Conservation (phyloP, 2,113 vertebrate species). For the Boulengeromyrus knoepffleri region DNA sequence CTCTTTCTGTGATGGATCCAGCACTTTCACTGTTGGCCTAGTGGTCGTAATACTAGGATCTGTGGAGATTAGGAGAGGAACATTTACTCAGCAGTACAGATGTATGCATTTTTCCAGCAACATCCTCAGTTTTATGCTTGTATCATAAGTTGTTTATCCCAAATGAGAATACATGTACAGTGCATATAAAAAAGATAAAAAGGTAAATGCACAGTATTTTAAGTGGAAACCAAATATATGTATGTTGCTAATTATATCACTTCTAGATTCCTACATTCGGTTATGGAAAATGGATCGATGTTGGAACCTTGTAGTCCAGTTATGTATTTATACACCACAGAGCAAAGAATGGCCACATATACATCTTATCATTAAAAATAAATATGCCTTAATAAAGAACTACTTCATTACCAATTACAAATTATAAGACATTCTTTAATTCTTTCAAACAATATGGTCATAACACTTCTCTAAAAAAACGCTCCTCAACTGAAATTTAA, state of each 20-base stretch:
- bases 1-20: conserved; percentile 61
- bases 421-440: not conserved
- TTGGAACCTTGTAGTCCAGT: not conserved
- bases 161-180: not conserved
- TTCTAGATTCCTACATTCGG: not conserved
- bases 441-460: not conserved
- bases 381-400: not conserved
- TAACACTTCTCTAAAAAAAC: not conserved
- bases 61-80: not conserved
- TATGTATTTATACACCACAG: not conserved
- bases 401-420: not conserved
- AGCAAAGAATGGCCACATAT: not conserved
- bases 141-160: not conserved
- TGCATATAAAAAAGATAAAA: not conserved
- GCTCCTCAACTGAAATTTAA: not conserved
- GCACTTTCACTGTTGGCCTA: conserved; percentile 53
- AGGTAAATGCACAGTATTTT: not conserved
- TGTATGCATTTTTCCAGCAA: not conserved
- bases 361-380: not conserved
- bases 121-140: not conserved
- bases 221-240: not conserved
- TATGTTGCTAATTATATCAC: not conserved
- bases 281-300: not conserved
- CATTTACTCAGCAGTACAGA: not conserved
- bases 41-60: accelerated